These are phyloP conservation scores for Scyliorhinus canicula DNA, from an alignment of 2,797 vertebrate species.

Conservation along the genomic window DNA sequence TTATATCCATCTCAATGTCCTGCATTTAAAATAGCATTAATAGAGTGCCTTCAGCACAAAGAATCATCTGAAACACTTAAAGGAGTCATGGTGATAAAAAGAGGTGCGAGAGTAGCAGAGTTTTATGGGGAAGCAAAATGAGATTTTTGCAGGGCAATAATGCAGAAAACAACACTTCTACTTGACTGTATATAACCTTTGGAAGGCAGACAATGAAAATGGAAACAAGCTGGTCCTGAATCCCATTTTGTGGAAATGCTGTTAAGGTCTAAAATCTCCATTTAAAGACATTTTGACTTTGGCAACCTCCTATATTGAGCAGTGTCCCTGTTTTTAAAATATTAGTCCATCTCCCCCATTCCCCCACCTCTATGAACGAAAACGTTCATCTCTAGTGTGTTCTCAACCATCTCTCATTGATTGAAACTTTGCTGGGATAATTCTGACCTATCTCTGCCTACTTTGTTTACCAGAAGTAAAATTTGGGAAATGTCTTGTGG, in stretches of 20 bases:
- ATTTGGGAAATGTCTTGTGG: no score
- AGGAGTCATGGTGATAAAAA: not conserved
- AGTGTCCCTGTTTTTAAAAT: not conserved
- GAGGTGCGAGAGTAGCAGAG: not conserved
- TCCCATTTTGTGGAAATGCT: not conserved
- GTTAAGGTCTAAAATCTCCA: not conserved
- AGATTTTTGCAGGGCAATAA: not conserved
- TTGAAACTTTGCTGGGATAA: no score
- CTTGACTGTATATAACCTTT: not conserved
- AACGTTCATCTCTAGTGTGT: no score
- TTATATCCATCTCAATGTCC: not conserved
- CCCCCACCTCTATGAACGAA: no score
- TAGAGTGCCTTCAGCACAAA: not conserved
- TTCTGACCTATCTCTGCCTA: no score
- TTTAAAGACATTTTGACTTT: not conserved
- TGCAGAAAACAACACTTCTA: not conserved
- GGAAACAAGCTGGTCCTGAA: not conserved
- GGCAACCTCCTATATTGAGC: not conserved
- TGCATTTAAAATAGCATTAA: not conserved
- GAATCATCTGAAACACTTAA: not conserved
- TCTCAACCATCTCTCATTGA: no score
- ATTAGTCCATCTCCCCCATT: not conserved
- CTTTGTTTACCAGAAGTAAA: no score
- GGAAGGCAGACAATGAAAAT: not conserved
- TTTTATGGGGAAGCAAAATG: not conserved